Conservation (phyloP, 1,140 invertebrate genomes). For the Asobara japonica region DNA sequence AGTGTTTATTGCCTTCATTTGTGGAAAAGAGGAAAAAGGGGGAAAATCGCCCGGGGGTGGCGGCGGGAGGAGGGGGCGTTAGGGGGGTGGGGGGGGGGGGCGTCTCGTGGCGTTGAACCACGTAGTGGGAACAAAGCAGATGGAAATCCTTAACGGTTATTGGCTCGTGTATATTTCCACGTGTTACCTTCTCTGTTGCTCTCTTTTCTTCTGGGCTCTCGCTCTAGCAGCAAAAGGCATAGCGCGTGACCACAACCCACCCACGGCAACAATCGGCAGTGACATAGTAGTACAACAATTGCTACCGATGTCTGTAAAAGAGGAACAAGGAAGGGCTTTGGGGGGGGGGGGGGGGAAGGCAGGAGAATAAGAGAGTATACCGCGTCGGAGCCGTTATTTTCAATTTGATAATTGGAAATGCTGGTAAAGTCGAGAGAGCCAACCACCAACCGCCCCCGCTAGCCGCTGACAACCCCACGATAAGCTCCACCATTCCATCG, state of each 20-base stretch:
- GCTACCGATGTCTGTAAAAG: not conserved
- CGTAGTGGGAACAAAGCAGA: slow-evolving; percentile 49
- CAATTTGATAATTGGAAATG: slow-evolving; percentile 60
- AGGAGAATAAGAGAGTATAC: slow-evolving; percentile 1
- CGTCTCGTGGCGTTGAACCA: not conserved
- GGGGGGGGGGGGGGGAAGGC: too few relatives aligned
- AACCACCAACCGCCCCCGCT: not conserved
- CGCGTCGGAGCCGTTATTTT: slow-evolving; percentile 39
- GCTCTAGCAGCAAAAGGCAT: not conserved
- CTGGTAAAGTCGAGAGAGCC: slow-evolving; percentile 33
- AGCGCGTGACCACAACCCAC: slow-evolving; percentile 5
- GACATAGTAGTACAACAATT: slow-evolving; percentile 9
- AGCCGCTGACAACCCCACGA: slow-evolving; percentile 18
- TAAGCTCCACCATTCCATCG: slow-evolving; percentile 27
- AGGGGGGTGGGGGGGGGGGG: not conserved
- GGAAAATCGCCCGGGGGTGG: too few relatives aligned
- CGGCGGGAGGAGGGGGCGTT: not conserved
- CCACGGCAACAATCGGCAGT: slow-evolving; percentile 16
- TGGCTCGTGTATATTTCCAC: slow-evolving; percentile 37
- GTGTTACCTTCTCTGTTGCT: not conserved
- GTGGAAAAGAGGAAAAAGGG: not conserved
- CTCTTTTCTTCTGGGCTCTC: too few relatives aligned
- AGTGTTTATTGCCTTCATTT: slow-evolving; percentile 29
- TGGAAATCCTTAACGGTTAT: slow-evolving; percentile 57
- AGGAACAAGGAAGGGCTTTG: not conserved